Percentiles rank a stretch among this genome's conserved stretches.
phyloP scores from a whole-genome alignment of 1,140 invertebrate species.

The Babylonia areolata region DNA sequence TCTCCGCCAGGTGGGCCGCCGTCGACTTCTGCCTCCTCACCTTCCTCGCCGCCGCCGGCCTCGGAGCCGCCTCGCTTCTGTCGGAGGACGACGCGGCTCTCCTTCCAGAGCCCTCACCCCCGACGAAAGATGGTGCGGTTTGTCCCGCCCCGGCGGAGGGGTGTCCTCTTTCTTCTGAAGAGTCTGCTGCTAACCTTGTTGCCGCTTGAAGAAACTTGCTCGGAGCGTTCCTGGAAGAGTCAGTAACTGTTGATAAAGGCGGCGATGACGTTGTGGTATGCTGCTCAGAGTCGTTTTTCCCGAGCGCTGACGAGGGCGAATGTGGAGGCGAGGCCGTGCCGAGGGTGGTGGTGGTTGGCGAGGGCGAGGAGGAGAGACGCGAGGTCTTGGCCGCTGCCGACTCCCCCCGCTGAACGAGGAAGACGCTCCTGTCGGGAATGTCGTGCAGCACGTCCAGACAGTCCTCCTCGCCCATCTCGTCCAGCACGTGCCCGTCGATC shows the following conservation, averaged over 20 bases:
- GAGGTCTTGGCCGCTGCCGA: not conserved
- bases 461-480: conserved; percentile 88
- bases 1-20: conserved; percentile 2
- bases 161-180: not conserved
- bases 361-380: not conserved
- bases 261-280: not conserved
- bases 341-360: not conserved
- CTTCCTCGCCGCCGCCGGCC: conserved; percentile 32
- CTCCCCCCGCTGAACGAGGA: conserved; percentile 54
- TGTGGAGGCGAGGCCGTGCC: not conserved
- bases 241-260: not conserved
- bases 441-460: conserved; percentile 83
- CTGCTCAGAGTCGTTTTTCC: too few species aligned
- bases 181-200: not conserved
- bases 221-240: too few species aligned
- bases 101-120: too few species aligned
- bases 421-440: conserved; percentile 65
- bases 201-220: too few species aligned
- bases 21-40: conserved; percentile 23
- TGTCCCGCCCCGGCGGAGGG: not conserved
- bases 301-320: too few species aligned
- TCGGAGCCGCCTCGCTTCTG: conserved; percentile 29
- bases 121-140: too few species aligned
- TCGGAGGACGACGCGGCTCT: too few species aligned
- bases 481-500: conserved; percentile 87